Evolutionary conservation across 1,140 invertebrate genomes (phyloP).

Genomic region (Nylanderia fulva): DNA sequence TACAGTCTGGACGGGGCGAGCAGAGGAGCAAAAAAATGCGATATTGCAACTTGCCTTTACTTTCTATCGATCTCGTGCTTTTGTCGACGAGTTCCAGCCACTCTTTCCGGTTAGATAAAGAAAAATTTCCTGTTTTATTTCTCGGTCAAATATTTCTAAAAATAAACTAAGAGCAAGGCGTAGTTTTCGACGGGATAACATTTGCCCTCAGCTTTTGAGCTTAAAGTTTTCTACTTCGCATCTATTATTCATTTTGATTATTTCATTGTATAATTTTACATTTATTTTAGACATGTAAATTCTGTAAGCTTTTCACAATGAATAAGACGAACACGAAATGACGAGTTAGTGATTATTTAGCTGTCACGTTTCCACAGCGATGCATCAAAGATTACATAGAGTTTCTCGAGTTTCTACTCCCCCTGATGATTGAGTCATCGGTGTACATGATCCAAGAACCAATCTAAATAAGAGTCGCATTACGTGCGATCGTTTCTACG

Average conservation of each 20-base stretch:
- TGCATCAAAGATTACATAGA: background rate
- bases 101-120: background rate
- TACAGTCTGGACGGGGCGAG: background rate
- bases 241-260: too few relatives aligned
- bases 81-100: background rate
- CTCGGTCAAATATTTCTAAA: background rate
- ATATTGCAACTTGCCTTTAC: slow-evolving; percentile 20
- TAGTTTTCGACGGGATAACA: background rate
- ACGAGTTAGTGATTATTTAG: background rate
- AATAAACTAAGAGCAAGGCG: background rate
- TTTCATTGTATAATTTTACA: too few relatives aligned
- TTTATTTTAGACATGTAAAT: too few relatives aligned
- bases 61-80: background rate
- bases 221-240: background rate
- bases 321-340: background rate
- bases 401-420: background rate
- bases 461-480: slow-evolving; percentile 17
- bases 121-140: background rate
- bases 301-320: background rate
- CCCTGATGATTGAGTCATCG: slow-evolving; percentile 34
- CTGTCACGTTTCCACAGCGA: slow-evolving; percentile 2
- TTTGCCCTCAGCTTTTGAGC: background rate
- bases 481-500: slow-evolving; percentile 17
- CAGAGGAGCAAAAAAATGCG: slow-evolving; percentile 4
- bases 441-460: slow-evolving; percentile 4